Conservation (phyloP, 2,888 invertebrate species). For the Parnassius apollo region DNA sequence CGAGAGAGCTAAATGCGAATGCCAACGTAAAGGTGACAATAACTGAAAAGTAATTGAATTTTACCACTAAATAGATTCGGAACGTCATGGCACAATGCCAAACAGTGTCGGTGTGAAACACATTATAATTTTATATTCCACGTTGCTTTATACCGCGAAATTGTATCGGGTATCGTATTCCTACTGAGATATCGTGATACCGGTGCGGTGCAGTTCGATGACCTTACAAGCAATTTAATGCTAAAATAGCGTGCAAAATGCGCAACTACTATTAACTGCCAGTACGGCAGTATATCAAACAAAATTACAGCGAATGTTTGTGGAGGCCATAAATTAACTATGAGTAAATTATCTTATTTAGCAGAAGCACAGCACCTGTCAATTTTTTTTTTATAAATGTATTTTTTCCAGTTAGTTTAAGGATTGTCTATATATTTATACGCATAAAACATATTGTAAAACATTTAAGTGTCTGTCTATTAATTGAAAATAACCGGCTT, state of each 20-base stretch:
- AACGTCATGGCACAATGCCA: conserved; percentile 57
- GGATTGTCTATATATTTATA: too few relatives aligned
- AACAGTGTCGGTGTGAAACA: conserved; percentile 29
- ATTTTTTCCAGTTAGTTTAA: too few relatives aligned
- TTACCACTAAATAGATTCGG: conserved; percentile 44
- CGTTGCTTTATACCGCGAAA: conserved; percentile 39
- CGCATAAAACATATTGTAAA: too few relatives aligned
- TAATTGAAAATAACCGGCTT: too few relatives aligned
- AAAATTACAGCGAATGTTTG: conserved; percentile 53
- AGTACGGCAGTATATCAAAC: conserved; percentile 58
- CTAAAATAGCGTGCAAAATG: conserved; percentile 56
- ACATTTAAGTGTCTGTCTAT: too few relatives aligned
- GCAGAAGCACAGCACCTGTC: conserved; percentile 30
- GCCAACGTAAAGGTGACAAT: conserved; percentile 36
- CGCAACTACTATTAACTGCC: conserved; percentile 49
- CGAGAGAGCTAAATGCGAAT: conserved; percentile 45
- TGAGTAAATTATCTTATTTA: conserved; percentile 58
- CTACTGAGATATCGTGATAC: conserved; percentile 16
- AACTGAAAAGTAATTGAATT: conserved; percentile 56
- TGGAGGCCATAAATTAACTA: conserved; percentile 50
- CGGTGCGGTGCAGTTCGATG: conserved; percentile 14
- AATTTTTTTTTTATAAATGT: conserved; percentile 3
- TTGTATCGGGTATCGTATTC: conserved; percentile 40
- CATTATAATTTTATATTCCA: conserved; percentile 35
- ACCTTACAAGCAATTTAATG: conserved; percentile 41